These are phyloP conservation scores for Dendropsophus ebraccatus DNA, from an alignment of 2,113 vertebrate species.

Conservation along the genomic window DNA sequence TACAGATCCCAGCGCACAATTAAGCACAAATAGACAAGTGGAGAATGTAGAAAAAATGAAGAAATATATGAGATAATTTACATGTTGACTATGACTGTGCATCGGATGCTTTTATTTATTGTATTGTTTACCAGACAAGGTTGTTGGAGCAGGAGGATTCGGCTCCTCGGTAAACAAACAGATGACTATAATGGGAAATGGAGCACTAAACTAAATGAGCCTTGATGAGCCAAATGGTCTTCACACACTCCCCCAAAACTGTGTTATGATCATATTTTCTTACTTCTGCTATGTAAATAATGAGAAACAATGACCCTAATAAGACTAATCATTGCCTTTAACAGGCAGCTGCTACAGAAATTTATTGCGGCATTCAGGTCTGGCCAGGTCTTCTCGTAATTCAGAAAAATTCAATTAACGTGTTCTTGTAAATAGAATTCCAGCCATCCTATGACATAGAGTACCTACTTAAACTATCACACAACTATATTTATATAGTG, in stretches of 20 bases:
- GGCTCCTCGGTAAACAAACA: constrained; percentile 43
- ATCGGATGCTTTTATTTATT: constrained; percentile 33
- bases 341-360: constrained; percentile 45
- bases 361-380: constrained; percentile 79
- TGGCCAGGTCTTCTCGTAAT: constrained; percentile 82
- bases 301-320: background rate
- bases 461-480: background rate
- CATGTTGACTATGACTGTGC: background rate
- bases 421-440: constrained; percentile 86
- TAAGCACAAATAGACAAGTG: background rate
- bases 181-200: constrained; percentile 40
- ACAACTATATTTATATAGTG: background rate
- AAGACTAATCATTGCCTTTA: constrained; percentile 43
- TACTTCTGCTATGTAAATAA: constrained; percentile 52
- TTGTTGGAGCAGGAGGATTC: background rate
- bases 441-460: constrained; percentile 83
- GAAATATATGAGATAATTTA: constrained; percentile 23
- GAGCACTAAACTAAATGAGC: constrained; percentile 2
- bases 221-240: constrained; percentile 12
- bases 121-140: constrained; percentile 19
- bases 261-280: constrained; percentile 22
- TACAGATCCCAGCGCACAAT: background rate
- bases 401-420: constrained; percentile 83
- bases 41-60: constrained; percentile 2
- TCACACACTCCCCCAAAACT: constrained; percentile 22